A percentile compares a stretch with the other conserved stretches of the same genome.
These are phyloP conservation scores for Strix occidentalis DNA, from an alignment of 2,797 vertebrate species.

Conservation along the genomic window DNA sequence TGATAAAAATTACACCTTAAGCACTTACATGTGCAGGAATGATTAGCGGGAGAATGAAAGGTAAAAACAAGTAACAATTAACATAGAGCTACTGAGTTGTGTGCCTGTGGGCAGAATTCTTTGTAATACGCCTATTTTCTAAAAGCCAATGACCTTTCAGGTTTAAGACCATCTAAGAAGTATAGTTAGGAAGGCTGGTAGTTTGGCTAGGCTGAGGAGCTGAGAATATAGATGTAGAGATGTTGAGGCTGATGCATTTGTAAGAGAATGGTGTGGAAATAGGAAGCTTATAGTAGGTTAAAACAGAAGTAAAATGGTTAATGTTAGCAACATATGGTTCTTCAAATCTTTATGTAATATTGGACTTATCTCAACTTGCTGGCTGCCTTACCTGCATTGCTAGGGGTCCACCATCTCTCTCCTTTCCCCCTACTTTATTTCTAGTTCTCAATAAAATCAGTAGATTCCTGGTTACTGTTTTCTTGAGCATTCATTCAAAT, in stretches of 20 bases:
- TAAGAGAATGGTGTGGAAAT: background rate
- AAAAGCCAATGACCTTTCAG: background rate
- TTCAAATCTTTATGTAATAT: background rate
- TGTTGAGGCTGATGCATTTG: background rate
- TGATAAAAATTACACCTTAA: background rate
- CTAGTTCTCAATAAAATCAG: background rate
- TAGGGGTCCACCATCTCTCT: background rate
- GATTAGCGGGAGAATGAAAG: background rate
- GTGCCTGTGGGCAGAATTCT: background rate
- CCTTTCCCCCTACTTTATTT: background rate
- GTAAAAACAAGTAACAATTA: background rate
- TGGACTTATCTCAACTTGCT: background rate
- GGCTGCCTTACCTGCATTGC: background rate
- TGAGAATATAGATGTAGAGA: background rate
- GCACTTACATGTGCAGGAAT: background rate
- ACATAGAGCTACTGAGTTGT: background rate
- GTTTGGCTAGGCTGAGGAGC: background rate
- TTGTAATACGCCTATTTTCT: background rate
- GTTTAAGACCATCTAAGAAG: background rate
- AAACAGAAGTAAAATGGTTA: background rate
- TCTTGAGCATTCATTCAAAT: background rate
- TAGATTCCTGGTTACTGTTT: background rate
- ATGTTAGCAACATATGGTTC: background rate
- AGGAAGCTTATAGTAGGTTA: background rate
- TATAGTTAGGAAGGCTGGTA: background rate